A percentile compares a stretch with the other conserved stretches of the same genome.
Evolutionary conservation across 2,113 vertebrate species (phyloP).

Genomic region (Myiagra hebetior): DNA sequence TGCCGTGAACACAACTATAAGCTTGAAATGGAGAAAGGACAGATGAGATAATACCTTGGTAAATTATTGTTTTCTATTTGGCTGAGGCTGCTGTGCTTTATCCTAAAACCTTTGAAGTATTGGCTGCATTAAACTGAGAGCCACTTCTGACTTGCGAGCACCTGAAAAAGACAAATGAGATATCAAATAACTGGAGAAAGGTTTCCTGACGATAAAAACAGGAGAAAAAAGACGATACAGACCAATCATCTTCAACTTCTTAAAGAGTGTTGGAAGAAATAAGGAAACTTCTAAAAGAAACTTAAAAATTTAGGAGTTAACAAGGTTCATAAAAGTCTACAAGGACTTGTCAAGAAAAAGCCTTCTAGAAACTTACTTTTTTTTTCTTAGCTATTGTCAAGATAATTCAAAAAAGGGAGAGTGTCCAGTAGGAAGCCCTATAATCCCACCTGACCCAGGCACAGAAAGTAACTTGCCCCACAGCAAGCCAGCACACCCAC

Average conservation of each 20-base stretch:
- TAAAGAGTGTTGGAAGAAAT: background rate
- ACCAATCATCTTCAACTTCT: background rate
- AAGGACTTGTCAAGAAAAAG: background rate
- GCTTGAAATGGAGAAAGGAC: background rate
- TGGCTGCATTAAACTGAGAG: background rate
- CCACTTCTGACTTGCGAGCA: background rate
- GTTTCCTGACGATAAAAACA: background rate
- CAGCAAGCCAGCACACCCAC: background rate
- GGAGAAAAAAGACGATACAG: background rate
- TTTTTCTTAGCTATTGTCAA: background rate
- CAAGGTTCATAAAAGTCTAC: background rate
- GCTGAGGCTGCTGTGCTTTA: accelerated
- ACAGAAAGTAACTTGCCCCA: background rate
- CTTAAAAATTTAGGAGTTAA: background rate
- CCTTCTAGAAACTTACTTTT: background rate
- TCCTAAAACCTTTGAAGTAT: background rate
- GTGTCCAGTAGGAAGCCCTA: background rate
- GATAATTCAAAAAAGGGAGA: background rate
- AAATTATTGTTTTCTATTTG: background rate
- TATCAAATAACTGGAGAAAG: background rate
- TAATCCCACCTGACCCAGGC: background rate
- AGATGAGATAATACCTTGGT: background rate
- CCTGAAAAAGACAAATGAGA: background rate
- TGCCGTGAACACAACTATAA: background rate
- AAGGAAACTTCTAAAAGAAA: background rate